Base-by-base conservation (phyloP, 2,888 invertebrate genomes). In the Lypha dubia region DNA sequence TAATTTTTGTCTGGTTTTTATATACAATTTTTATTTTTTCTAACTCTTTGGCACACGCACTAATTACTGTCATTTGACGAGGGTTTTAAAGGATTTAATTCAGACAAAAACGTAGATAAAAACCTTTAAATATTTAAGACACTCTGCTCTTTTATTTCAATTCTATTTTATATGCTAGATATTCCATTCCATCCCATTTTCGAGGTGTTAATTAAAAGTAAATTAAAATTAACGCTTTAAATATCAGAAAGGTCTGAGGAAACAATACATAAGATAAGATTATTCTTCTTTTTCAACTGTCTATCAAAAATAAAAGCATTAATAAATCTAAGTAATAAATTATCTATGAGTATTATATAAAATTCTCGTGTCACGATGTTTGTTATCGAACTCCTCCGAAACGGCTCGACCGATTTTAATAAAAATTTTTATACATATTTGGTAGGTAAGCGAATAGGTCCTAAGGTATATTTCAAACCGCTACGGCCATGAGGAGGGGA, bases 31-130 rank as follows among this genome's bases (percentile, higher is more conserved):
- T n/a, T n/a, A n/a, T 0, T 24, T 24, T n/a, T 15, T 56, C 20
- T 28, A 9, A 17, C 24, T 49, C 20, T 28, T 46, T 63, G 17
- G 41, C 56, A 46, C 32, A 71, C 63, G 46, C 63, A 71, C 73
- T 65, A 51, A 76, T 71, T 17, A 58, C 46, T 71, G 65, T 60
- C 60, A 77, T 77, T 46, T 67, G 53, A 60, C 71, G 51, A 17
- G 44, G 71, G 53, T 24, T 73, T 77, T 77, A 77, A 83, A 51
- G 62, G 60, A 77, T 73, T 62, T 71, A 32, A 51, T 67, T 53
- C 58, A 44, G 67, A 77, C 76, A 62, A 71, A 20, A 51, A 49
- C 0, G 17, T n/a, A n/a, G n/a, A n/a, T n/a, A n/a, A n/a, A 51
- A 51, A 22, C 13, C 53, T 71, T 46, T 60, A 15, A 46, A 76